Conservation (phyloP, 2,888 invertebrate genomes). For the Heteromurus nitidus region DNA sequence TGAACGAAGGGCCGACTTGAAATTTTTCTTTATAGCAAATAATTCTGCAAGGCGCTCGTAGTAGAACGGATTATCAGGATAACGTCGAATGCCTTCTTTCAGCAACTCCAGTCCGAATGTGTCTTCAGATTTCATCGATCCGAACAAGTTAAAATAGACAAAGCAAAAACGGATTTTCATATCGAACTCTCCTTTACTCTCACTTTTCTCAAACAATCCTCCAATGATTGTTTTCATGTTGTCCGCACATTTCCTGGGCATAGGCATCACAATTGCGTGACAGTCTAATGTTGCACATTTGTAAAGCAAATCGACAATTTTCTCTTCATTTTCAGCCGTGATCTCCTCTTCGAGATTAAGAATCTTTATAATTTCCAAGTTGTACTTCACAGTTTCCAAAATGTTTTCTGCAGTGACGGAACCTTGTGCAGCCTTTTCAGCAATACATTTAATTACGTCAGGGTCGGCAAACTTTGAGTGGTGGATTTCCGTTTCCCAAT, state of each 20-base stretch:
- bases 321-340: not conserved
- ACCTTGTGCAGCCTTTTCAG: not conserved
- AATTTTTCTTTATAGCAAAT: not conserved
- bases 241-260: not conserved
- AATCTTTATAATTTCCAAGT: no score
- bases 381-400: no score
- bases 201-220: not conserved
- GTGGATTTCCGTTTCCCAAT: not conserved
- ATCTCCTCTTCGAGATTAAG: not conserved
- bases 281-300: not conserved
- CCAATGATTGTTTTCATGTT: constrained; percentile 4
- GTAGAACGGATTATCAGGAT: not conserved
- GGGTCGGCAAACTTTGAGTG: not conserved
- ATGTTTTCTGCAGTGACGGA: no score
- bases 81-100: constrained; percentile 10
- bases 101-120: constrained; percentile 1
- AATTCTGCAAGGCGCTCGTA: not conserved
- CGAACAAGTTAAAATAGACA: not conserved
- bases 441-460: not conserved
- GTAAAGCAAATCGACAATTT: not conserved
- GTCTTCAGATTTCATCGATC: not conserved
- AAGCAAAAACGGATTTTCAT: constrained; percentile 27
- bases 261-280: not conserved
- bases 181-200: not conserved
- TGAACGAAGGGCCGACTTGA: not conserved